Evolutionary conservation across 2,888 invertebrate species (phyloP).

Genomic region (Scotopteryx bipunctaria): DNA sequence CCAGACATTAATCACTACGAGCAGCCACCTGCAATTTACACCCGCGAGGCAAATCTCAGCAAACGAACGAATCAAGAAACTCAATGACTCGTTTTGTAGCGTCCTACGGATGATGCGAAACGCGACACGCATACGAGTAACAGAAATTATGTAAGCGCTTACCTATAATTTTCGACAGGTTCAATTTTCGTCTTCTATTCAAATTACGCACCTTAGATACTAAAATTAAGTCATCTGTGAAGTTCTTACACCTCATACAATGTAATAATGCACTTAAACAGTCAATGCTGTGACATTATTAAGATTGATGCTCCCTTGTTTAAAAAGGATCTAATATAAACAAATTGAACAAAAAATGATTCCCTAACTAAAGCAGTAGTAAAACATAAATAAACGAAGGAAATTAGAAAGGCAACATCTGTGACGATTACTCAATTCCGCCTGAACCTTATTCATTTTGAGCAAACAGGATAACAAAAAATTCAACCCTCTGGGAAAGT

Average conservation of each 20-base stretch:
- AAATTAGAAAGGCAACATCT: slow-evolving; percentile 68
- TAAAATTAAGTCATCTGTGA: too few relatives aligned
- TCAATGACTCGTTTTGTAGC: background rate
- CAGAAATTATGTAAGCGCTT: too few relatives aligned
- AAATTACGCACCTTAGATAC: too few relatives aligned
- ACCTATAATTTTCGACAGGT: too few relatives aligned
- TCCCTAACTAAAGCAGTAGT: slow-evolving; percentile 21
- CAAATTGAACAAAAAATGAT: slow-evolving; percentile 23
- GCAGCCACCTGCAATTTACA: slow-evolving; percentile 56
- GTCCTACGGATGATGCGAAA: background rate
- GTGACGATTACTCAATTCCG: slow-evolving; percentile 52
- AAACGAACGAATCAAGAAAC: slow-evolving; percentile 32
- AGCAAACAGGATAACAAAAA: slow-evolving; percentile 71
- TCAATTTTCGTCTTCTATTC: too few relatives aligned
- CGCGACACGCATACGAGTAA: too few relatives aligned
- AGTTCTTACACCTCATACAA: too few relatives aligned
- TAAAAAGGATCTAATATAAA: slow-evolving; percentile 6
- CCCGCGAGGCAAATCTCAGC: slow-evolving; percentile 39
- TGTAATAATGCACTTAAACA: background rate
- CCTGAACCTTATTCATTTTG: slow-evolving; percentile 54
- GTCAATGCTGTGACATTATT: slow-evolving; percentile 4
- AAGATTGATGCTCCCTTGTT: slow-evolving; percentile 11
- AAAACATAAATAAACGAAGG: slow-evolving; percentile 52
- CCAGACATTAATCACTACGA: slow-evolving; percentile 56
- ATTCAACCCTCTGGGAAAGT: slow-evolving; percentile 60